Percentiles rank a stretch among this genome's conserved stretches.
These are phyloP conservation scores for Osedax frankpressi DNA, from an alignment of 2,888 invertebrate species.

Conservation along the genomic window DNA sequence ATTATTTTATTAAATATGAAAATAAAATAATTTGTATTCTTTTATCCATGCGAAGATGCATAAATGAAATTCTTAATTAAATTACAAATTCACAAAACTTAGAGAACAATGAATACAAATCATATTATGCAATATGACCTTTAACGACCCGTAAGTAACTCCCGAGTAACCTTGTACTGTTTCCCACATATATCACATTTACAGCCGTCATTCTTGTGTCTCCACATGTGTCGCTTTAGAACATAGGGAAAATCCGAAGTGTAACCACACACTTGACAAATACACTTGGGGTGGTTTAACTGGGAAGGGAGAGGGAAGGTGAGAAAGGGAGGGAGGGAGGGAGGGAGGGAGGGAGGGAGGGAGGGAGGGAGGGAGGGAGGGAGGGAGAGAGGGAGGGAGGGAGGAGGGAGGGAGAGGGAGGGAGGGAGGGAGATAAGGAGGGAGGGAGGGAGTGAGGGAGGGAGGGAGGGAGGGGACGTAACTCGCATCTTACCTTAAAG, in stretches of 20 bases:
- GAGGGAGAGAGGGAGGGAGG: neutral
- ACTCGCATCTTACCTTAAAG: too few relatives aligned
- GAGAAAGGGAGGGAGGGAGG: neutral
- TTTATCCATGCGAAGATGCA: too few relatives aligned
- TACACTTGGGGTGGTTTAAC: slow-evolving; percentile 38
- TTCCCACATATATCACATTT: slow-evolving; percentile 45
- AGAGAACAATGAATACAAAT: too few relatives aligned
- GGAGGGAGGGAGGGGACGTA: neutral
- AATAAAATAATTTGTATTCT: too few relatives aligned
- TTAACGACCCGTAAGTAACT: too few relatives aligned
- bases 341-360: neutral
- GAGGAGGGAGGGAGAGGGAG: neutral
- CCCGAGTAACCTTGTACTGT: slow-evolving; percentile 40
- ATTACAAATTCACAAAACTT: too few relatives aligned
- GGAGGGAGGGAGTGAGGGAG: slow-evolving; percentile 4
- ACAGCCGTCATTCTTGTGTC: slow-evolving; percentile 41
- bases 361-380: neutral
- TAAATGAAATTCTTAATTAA: too few relatives aligned
- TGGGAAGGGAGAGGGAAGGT: too few relatives aligned
- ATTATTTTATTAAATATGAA: neutral
- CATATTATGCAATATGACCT: too few relatives aligned
- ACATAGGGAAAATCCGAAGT: slow-evolving; percentile 45
- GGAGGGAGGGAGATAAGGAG: neutral
- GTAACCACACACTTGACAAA: slow-evolving; percentile 42
- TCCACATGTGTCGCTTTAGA: slow-evolving; percentile 45